phyloP scores from a whole-genome alignment of 2,888 invertebrate genomes.

The Zaprionus obscuricornis region DNA sequence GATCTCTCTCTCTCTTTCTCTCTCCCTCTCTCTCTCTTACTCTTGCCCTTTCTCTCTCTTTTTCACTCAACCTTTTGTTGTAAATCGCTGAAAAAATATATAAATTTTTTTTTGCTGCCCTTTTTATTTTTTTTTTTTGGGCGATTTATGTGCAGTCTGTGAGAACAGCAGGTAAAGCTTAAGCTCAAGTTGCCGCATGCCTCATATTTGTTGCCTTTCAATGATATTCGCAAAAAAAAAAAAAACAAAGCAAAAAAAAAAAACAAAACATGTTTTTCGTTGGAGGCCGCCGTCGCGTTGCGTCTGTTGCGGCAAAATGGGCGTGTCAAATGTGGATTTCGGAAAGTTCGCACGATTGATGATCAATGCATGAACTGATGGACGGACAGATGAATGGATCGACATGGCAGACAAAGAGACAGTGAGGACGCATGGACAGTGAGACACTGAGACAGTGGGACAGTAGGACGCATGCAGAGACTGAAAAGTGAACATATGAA shows the following conservation, averaged over 20 bases:
- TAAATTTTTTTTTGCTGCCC: too few relatives aligned
- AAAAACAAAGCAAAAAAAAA: too few relatives aligned
- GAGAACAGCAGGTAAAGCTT: constrained; percentile 51
- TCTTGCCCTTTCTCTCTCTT: background rate
- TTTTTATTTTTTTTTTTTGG: constrained; percentile 68
- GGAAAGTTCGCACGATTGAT: constrained; percentile 78
- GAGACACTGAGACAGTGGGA: background rate
- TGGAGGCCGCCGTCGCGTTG: constrained; percentile 26
- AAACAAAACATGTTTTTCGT: constrained; percentile 50
- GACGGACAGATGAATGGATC: constrained; percentile 13
- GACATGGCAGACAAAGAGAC: too few relatives aligned
- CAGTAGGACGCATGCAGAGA: constrained; percentile 6
- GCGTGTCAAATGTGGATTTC: constrained; percentile 56
- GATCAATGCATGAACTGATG: constrained; percentile 53
- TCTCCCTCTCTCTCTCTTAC: background rate
- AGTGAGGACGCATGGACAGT: background rate
- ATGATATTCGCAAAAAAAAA: constrained; percentile 61
- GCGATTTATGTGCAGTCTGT: constrained; percentile 65
- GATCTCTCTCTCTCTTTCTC: constrained; percentile 9
- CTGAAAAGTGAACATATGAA: too few relatives aligned
- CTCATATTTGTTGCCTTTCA: constrained; percentile 37
- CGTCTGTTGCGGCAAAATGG: constrained; percentile 66
- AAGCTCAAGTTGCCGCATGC: constrained; percentile 15
- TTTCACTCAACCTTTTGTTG: constrained; percentile 18
- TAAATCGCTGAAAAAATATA: constrained; percentile 65